Percentiles rank a stretch among this genome's conserved stretches.
Evolutionary conservation across 2,797 vertebrate species (phyloP).

Genomic region (Diplodus sargus): DNA sequence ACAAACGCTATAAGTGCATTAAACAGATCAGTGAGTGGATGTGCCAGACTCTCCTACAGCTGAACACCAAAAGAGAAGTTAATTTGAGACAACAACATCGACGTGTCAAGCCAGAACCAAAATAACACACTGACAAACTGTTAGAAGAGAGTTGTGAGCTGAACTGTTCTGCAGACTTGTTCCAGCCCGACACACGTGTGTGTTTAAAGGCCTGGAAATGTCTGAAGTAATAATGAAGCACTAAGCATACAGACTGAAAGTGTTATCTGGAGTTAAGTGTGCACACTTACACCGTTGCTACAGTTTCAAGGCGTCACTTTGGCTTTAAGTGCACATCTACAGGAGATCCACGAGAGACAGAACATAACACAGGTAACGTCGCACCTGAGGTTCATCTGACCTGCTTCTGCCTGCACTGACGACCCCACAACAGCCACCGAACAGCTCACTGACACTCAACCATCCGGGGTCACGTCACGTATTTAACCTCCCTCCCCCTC

Average conservation of each 20-base stretch:
- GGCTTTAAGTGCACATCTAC: slow-evolving; percentile 16
- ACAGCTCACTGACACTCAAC: slow-evolving; percentile 61
- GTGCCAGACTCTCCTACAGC: too few species aligned
- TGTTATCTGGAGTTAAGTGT: slow-evolving; percentile 39
- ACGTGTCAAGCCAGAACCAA: too few species aligned
- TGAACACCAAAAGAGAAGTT: too few species aligned
- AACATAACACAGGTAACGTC: slow-evolving; percentile 1
- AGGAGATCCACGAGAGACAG: not conserved
- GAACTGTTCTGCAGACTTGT: too few species aligned
- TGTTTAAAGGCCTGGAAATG: too few species aligned
- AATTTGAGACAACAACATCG: too few species aligned
- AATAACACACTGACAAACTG: too few species aligned
- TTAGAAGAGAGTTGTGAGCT: too few species aligned
- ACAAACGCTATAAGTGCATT: too few species aligned
- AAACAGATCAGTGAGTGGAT: too few species aligned
- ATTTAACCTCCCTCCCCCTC: slow-evolving; percentile 55
- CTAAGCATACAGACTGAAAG: not conserved
- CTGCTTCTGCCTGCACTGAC: slow-evolving; percentile 54
- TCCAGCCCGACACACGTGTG: too few species aligned
- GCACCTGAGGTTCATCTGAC: slow-evolving; percentile 34
- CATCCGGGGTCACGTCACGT: slow-evolving; percentile 52
- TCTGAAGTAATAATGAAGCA: not conserved
- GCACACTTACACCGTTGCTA: slow-evolving; percentile 5
- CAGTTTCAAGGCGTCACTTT: not conserved
- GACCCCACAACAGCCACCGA: slow-evolving; percentile 30